Evolutionary conservation across 2,888 invertebrate genomes (phyloP).

Genomic region (Brachyptera risi): DNA sequence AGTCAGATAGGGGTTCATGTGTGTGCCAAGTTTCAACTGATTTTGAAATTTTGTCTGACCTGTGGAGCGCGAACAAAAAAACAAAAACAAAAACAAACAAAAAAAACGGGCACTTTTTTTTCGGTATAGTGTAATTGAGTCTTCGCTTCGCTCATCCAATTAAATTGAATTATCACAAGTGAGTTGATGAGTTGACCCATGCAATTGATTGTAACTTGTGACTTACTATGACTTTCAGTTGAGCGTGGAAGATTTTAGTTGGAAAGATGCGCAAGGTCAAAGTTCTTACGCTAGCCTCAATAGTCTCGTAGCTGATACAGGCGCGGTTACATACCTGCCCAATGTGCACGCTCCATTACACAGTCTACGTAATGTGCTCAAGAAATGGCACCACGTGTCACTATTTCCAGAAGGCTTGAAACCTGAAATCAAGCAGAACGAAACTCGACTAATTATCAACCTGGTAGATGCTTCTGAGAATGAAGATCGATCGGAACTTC

Average conservation of each 20-base stretch:
- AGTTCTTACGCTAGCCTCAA: slow-evolving; percentile 23
- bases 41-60: too few relatives aligned
- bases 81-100: too few relatives aligned
- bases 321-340: slow-evolving; percentile 20
- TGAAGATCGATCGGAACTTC: slow-evolving; percentile 52
- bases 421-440: slow-evolving; percentile 1
- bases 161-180: too few relatives aligned
- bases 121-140: too few relatives aligned
- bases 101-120: too few relatives aligned
- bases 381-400: slow-evolving; percentile 15
- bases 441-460: slow-evolving; percentile 30
- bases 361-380: neutral
- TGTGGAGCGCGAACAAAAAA: too few relatives aligned
- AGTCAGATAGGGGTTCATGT: too few relatives aligned
- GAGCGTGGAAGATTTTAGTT: slow-evolving; percentile 57
- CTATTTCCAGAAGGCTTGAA: neutral
- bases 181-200: too few relatives aligned
- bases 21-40: too few relatives aligned
- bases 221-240: slow-evolving; percentile 39
- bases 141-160: too few relatives aligned
- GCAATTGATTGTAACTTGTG: too few relatives aligned
- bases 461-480: slow-evolving; percentile 39
- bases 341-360: slow-evolving; percentile 22
- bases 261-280: slow-evolving; percentile 43
- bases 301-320: neutral